A percentile compares a stretch with the other conserved stretches of the same genome.
Conservation (phyloP, 2,888 invertebrate genomes). For the Lithophane semibrunnea region DNA sequence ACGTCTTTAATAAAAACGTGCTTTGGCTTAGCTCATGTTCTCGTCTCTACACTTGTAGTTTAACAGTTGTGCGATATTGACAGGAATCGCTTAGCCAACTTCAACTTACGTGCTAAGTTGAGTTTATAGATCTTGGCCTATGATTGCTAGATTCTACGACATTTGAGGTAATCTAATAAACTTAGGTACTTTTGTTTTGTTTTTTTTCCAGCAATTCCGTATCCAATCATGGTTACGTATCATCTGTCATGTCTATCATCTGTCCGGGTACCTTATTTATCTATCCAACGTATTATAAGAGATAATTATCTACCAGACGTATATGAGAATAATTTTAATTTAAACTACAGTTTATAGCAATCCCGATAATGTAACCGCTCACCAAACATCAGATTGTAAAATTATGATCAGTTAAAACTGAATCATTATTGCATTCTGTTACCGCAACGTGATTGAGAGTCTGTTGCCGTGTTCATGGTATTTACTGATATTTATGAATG, state of each 20-base stretch:
- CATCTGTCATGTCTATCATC: not conserved
- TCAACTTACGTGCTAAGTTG: too few species aligned
- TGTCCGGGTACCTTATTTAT: not conserved
- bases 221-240: not conserved
- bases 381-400: conserved; percentile 35
- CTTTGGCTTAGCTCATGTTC: not conserved
- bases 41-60: not conserved
- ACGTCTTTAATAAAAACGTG: not conserved
- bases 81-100: too few species aligned
- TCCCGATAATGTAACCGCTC: conserved; percentile 20
- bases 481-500: conserved; percentile 35
- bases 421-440: conserved; percentile 47
- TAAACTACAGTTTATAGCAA: not conserved
- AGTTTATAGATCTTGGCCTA: too few species aligned
- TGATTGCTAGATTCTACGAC: not conserved
- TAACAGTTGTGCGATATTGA: not conserved
- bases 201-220: not conserved
- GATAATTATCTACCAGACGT: not conserved
- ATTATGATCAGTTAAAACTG: conserved; percentile 48
- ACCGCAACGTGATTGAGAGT: conserved; percentile 48
- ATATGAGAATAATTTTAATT: not conserved
- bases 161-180: not conserved
- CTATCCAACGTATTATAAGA: not conserved
- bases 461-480: conserved; percentile 32
- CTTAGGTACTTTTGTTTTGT: too few species aligned